These are phyloP conservation scores for Trissolcus brochymenae DNA, from an alignment of 2,888 invertebrate species.

Conservation along the genomic window DNA sequence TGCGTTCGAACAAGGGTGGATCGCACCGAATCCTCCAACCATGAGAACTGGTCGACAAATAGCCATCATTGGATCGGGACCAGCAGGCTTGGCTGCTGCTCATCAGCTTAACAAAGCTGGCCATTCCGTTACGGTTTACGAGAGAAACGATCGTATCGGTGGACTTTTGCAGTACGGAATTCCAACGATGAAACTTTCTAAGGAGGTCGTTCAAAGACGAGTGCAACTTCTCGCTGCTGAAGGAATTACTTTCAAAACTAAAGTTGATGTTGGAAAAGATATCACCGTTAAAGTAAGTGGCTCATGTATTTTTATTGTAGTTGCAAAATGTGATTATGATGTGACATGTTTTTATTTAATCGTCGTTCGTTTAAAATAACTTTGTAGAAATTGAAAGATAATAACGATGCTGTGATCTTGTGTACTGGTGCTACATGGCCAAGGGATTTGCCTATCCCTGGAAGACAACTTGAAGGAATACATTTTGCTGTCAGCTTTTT, in stretches of 20 bases:
- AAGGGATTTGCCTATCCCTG: slow-evolving; percentile 90
- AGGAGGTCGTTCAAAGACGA: slow-evolving; percentile 93
- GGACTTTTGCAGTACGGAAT: slow-evolving; percentile 98
- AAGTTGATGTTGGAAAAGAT: slow-evolving; percentile 93
- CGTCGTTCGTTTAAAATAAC: too few species aligned
- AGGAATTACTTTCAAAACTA: slow-evolving; percentile 93
- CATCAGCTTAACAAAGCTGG: slow-evolving; percentile 98
- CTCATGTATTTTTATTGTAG: neutral
- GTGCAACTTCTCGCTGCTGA: slow-evolving; percentile 91
- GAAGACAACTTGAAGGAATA: slow-evolving; percentile 93
- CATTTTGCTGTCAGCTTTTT: slow-evolving; percentile 99
- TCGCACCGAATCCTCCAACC: slow-evolving; percentile 87
- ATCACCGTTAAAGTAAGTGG: slow-evolving; percentile 82
- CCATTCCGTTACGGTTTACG: slow-evolving; percentile 96
- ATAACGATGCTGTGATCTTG: slow-evolving; percentile 88
- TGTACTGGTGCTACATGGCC: slow-evolving; percentile 98
- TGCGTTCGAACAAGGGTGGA: slow-evolving; percentile 98
- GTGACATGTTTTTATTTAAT: too few species aligned
- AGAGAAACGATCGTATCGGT: slow-evolving; percentile 96
- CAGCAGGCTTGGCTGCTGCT: slow-evolving; percentile 96
- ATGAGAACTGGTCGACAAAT: slow-evolving; percentile 87
- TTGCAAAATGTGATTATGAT: too few species aligned
- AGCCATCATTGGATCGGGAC: slow-evolving; percentile 95
- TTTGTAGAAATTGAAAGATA: slow-evolving; percentile 66
- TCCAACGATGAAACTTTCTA: slow-evolving; percentile 98